A percentile compares a stretch with the other conserved stretches of the same genome.
Evolutionary conservation across 2,888 invertebrate genomes (phyloP).

Genomic region (Synergus gifuensis): DNA sequence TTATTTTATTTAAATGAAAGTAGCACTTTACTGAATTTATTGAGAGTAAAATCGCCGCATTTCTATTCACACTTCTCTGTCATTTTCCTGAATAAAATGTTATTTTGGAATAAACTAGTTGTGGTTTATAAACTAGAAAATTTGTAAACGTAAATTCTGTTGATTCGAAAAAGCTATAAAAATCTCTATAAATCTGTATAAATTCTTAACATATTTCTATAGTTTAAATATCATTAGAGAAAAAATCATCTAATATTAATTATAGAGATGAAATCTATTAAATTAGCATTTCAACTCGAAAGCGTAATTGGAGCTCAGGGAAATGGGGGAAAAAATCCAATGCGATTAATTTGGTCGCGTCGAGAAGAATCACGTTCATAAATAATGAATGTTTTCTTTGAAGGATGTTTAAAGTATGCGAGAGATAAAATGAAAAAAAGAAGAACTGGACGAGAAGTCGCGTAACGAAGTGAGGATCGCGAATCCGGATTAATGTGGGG

Average conservation of each 20-base stretch:
- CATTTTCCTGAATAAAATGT: not conserved
- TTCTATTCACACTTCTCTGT: not conserved
- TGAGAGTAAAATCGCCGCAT: not conserved
- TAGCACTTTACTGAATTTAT: not conserved
- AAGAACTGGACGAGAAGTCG: not conserved
- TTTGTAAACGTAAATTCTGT: not conserved
- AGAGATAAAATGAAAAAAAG: not conserved
- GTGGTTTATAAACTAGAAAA: not conserved
- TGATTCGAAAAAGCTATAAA: too few species aligned
- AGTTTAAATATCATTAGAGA: too few species aligned
- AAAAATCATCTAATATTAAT: not conserved
- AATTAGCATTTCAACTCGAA: not conserved
- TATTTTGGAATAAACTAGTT: not conserved
- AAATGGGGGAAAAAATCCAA: not conserved
- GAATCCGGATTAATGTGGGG: conserved; percentile 25
- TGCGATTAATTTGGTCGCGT: not conserved
- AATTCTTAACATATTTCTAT: too few species aligned
- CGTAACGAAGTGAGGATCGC: conserved; percentile 2
- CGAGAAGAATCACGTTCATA: not conserved
- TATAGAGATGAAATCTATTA: conserved; percentile 2
- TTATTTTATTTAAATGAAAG: not conserved
- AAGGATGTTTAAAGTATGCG: not conserved
- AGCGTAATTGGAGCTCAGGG: not conserved
- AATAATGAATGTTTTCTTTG: not conserved
- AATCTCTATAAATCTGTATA: too few species aligned